Evolutionary conservation across 23 tunicate genomes (phyloP), one percentile per base, ranked within the genome.

Genomic region (Ciona savignyi): DNA sequence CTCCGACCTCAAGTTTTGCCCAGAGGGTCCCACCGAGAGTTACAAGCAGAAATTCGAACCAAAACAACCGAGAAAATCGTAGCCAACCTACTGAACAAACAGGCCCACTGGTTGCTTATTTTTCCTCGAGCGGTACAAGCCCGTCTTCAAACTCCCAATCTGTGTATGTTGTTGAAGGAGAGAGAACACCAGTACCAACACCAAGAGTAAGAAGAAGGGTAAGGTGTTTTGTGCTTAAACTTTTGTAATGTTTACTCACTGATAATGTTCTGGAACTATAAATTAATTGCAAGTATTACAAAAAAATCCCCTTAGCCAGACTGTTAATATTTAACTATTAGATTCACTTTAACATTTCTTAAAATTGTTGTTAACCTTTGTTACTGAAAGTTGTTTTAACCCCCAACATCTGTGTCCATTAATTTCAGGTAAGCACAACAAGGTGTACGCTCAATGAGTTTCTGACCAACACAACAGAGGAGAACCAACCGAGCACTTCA

Each of bases 161-260:
- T 69, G 73, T 34, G 23, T 34, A 33, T 21, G 9, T 34, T 23
- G 33, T 29, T 27, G 73, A 69, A 20, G 73, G 33, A 3, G 51
- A 32, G 23, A 21, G 51, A 15, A 34, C 32, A 0, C 73, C 73
- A 3, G 73, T 69, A 2, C 73, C 73, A 30, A 69, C 73, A 69
- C 73, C 73, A 2, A 32, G 73, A n/a, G 33, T 34, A 1, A 32
- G 73, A 34, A 69, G 73, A 69, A 69, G 33, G 73, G 73, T 69
- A n/a, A 6, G n/a, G n/a, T n/a, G n/a, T n/a, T n/a, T n/a, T n/a
- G n/a, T n/a, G n/a, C n/a, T n/a, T n/a, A n/a, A n/a, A n/a, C n/a
- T n/a, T n/a, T n/a, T n/a, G n/a, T n/a, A n/a, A n/a, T n/a, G n/a
- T n/a, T n/a, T n/a, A n/a, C n/a, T n/a, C n/a, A n/a, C n/a, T n/a